Percentiles rank a stretch among this genome's conserved stretches.
Conservation (phyloP, 2,888 invertebrate genomes). For the Alcis repandata region DNA sequence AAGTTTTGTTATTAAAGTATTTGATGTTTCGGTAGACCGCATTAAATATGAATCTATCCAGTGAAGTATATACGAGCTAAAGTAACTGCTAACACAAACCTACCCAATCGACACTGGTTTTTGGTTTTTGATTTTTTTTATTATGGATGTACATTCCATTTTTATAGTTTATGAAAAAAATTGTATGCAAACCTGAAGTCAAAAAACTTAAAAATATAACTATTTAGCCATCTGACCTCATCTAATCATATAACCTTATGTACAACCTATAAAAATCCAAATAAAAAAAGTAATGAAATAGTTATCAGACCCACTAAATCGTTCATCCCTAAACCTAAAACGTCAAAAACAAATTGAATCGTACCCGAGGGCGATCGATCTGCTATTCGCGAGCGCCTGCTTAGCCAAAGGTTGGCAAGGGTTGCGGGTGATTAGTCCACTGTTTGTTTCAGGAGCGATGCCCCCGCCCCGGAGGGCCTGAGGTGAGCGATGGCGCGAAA, state of each 20-base stretch:
- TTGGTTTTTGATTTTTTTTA: too few species aligned
- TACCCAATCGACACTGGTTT: too few species aligned
- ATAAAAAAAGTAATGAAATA: constrained; percentile 23
- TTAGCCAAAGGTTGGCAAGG: constrained; percentile 56
- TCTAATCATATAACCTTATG: not conserved
- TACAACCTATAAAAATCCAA: too few species aligned
- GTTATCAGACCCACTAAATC: constrained; percentile 28
- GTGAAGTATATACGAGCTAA: too few species aligned
- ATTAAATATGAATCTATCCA: too few species aligned
- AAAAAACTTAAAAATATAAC: too few species aligned
- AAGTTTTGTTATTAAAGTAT: too few species aligned
- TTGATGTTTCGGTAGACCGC: too few species aligned
- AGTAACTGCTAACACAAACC: too few species aligned
- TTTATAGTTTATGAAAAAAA: too few species aligned
- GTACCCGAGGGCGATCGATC: constrained; percentile 35
- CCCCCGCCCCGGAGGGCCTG: constrained; percentile 58
- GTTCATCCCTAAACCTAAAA: constrained; percentile 32
- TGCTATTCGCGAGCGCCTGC: constrained; percentile 30
- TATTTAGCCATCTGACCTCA: not conserved
- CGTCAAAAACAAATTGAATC: constrained; percentile 39
- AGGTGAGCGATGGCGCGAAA: constrained; percentile 72
- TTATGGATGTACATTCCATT: too few species aligned
- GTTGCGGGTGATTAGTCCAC: constrained; percentile 64
- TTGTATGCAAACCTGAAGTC: too few species aligned
- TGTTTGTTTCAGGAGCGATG: constrained; percentile 81